Conservation (phyloP, 23 tunicate genomes). For the Trididemnum nubilum region DNA sequence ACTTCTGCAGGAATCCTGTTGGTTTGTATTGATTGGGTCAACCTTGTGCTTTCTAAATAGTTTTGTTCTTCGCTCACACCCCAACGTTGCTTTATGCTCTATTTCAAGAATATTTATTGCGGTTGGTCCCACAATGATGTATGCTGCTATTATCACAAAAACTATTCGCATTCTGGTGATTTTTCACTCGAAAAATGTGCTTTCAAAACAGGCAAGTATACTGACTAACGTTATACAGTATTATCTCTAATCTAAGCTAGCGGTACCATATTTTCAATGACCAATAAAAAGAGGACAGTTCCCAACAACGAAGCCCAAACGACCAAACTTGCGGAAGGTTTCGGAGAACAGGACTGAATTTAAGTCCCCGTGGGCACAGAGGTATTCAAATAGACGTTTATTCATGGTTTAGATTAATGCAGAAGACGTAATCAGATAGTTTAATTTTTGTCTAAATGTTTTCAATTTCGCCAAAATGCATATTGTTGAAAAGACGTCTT, state of each 20-base stretch:
- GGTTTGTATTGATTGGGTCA: constrained; percentile 39
- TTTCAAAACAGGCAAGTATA: constrained; percentile 10
- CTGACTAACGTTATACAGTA: not conserved
- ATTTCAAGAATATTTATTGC: constrained; percentile 37
- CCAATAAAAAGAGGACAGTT: no score
- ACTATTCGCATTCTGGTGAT: constrained; percentile 58
- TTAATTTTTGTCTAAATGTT: no score
- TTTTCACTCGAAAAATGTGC: constrained; percentile 32
- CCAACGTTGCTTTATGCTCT: constrained; percentile 18
- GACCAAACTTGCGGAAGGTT: no score
- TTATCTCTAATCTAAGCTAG: not conserved
- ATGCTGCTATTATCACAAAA: constrained; percentile 59
- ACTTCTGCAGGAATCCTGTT: constrained; percentile 58
- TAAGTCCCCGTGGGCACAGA: no score
- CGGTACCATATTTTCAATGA: no score
- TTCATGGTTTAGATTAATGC: no score
- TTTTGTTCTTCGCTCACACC: constrained; percentile 26
- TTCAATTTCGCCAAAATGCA: no score
- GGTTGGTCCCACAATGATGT: constrained; percentile 59
- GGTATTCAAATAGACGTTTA: no score
- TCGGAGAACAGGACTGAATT: no score
- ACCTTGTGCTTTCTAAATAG: constrained; percentile 36
- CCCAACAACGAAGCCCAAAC: no score
- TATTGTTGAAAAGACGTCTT: no score
- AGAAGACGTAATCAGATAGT: no score